Conservation (phyloP, 2,797 vertebrate species). For the Hozukius guyotensis region DNA sequence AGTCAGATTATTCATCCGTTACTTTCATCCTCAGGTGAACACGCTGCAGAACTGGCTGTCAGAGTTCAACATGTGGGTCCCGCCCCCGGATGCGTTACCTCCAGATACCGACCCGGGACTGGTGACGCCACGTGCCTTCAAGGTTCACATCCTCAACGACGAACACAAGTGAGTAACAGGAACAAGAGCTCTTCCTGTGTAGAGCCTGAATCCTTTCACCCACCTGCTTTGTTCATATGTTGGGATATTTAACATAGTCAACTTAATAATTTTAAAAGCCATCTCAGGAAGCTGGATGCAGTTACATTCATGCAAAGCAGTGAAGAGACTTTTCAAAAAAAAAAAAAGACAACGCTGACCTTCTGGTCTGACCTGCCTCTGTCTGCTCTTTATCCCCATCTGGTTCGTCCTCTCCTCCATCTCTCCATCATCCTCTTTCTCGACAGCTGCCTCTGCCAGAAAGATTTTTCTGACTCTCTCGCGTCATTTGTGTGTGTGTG, state of each 20-base stretch:
- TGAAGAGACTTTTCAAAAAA: not conserved
- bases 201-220: not conserved
- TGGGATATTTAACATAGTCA: not conserved
- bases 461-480: constrained; percentile 1
- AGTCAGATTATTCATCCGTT: not conserved
- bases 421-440: not conserved
- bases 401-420: not conserved
- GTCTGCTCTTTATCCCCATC: constrained; percentile 23
- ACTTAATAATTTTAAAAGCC: not conserved
- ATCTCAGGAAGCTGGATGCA: not conserved
- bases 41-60: constrained; percentile 98
- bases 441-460: constrained; percentile 33
- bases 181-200: not conserved
- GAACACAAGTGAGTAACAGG: constrained; percentile 91
- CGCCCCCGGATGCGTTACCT: constrained; percentile 87
- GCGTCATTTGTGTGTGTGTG: not conserved
- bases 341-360: not conserved
- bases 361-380: constrained; percentile 1
- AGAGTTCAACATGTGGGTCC: constrained; percentile 97
- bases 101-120: constrained; percentile 84
- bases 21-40: constrained; percentile 86
- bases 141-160: constrained; percentile 96
- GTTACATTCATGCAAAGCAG: not conserved
- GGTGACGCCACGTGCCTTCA: constrained; percentile 89
- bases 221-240: not conserved